These are phyloP conservation scores for Melanophora roralis DNA, from an alignment of 2,888 invertebrate species.

Conservation along the genomic window DNA sequence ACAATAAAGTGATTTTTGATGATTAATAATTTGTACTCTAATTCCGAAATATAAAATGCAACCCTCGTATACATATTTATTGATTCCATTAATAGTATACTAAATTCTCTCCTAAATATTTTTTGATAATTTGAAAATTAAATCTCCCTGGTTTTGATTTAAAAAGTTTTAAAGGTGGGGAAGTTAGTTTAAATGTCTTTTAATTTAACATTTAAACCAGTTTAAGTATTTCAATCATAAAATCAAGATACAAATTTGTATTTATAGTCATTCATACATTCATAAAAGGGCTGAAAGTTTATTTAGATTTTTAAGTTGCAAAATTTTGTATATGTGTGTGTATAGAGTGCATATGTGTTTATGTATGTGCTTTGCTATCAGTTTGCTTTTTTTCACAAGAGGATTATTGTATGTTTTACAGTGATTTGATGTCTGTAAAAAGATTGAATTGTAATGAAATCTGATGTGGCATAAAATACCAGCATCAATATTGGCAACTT, in stretches of 20 bases:
- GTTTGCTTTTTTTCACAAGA: not conserved
- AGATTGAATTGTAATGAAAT: slow-evolving; percentile 68
- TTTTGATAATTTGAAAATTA: too few relatives aligned
- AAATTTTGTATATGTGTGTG: slow-evolving; percentile 17
- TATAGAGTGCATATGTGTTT: not conserved
- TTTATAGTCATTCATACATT: slow-evolving; percentile 37
- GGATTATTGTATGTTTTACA: slow-evolving; percentile 60
- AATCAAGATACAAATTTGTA: slow-evolving; percentile 34
- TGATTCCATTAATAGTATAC: too few relatives aligned
- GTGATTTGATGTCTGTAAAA: slow-evolving; percentile 63
- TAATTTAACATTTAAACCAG: too few relatives aligned
- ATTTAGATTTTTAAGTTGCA: slow-evolving; percentile 48
- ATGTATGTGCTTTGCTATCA: slow-evolving; percentile 29
- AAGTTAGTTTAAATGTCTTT: too few relatives aligned
- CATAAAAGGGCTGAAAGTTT: slow-evolving; percentile 55
- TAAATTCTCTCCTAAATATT: too few relatives aligned
- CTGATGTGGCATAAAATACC: slow-evolving; percentile 65
- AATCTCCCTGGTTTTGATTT: too few relatives aligned
- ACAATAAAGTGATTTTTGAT: too few relatives aligned
- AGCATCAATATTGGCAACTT: slow-evolving; percentile 61
- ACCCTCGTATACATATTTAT: too few relatives aligned
- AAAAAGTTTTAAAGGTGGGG: too few relatives aligned
- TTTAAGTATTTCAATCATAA: not conserved
- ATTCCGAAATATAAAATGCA: too few relatives aligned
- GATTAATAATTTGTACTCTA: too few relatives aligned